Conservation (phyloP, 2,888 invertebrate genomes). For the Encarsia formosa region DNA sequence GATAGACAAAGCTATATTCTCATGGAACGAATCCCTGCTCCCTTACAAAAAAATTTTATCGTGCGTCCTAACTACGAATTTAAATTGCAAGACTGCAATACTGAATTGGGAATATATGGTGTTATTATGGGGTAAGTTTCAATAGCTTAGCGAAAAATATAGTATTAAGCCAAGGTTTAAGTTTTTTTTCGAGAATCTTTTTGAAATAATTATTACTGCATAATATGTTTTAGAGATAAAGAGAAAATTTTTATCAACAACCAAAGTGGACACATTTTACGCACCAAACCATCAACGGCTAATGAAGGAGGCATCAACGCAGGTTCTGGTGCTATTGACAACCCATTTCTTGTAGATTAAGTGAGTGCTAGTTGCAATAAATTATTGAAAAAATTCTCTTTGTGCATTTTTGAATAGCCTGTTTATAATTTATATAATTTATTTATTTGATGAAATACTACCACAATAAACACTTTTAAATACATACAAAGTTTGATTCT, state of each 20-base stretch:
- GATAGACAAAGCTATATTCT: constrained; percentile 88
- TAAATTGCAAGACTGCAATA: constrained; percentile 68
- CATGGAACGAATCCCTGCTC: constrained; percentile 88
- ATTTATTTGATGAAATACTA: no score
- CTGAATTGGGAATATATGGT: constrained; percentile 94
- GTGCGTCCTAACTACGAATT: constrained; percentile 59
- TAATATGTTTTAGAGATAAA: constrained; percentile 57
- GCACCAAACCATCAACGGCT: constrained; percentile 77
- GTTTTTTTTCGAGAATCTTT: no score
- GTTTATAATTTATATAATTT: no score
- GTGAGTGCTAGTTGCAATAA: neutral
- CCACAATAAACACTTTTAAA: no score
- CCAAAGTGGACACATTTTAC: constrained; percentile 84
- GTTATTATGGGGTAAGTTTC: constrained; percentile 78
- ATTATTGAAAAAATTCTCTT: no score
- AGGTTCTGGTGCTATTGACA: constrained; percentile 85
- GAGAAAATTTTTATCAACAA: constrained; percentile 64
- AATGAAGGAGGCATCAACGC: constrained; percentile 94
- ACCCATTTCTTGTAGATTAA: constrained; percentile 68
- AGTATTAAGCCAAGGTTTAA: no score
- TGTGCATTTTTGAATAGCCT: no score
- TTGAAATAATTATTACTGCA: no score
- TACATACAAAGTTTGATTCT: no score
- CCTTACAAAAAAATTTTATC: constrained; percentile 75
- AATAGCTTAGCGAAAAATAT: neutral